These are phyloP conservation scores for Cantharis rustica DNA, from an alignment of 2,888 invertebrate species.

Conservation along the genomic window DNA sequence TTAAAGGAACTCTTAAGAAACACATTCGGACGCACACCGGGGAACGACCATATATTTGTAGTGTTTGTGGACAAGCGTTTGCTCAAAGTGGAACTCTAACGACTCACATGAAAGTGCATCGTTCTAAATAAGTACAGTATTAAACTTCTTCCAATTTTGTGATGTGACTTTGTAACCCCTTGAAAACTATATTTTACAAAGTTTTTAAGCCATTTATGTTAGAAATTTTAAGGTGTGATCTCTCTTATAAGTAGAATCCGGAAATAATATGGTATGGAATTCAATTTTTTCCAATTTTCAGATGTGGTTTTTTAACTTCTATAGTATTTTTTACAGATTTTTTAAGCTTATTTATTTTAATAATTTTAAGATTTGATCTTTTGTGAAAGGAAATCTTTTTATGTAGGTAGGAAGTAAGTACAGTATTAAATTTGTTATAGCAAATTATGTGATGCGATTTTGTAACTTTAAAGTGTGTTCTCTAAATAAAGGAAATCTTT, in stretches of 20 bases:
- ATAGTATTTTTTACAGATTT: too few species aligned
- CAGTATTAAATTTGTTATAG: too few species aligned
- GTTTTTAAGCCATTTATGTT: not conserved
- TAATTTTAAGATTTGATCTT: not conserved
- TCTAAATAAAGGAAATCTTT: too few species aligned
- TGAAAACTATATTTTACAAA: not conserved
- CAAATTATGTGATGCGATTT: too few species aligned
- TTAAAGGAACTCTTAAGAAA: slow-evolving; percentile 46
- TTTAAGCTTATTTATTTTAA: not conserved
- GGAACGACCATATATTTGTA: slow-evolving; percentile 45
- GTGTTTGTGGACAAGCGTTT: slow-evolving; percentile 46
- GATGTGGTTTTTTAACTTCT: too few species aligned
- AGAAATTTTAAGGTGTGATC: not conserved
- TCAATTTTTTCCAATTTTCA: too few species aligned
- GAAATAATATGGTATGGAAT: too few species aligned
- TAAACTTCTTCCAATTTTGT: not conserved
- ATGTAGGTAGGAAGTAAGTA: not conserved
- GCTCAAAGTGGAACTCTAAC: slow-evolving; percentile 44
- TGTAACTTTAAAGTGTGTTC: too few species aligned
- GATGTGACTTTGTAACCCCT: not conserved
- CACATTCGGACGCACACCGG: slow-evolving; percentile 50
- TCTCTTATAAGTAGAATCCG: not conserved
- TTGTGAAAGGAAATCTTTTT: not conserved
- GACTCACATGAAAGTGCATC: slow-evolving; percentile 48
- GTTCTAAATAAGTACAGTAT: slow-evolving; percentile 31